A percentile compares a stretch with the other conserved stretches of the same genome.
These are phyloP conservation scores for Mongoloraphidia duomilia DNA, from an alignment of 2,888 invertebrate genomes.

Conservation along the genomic window DNA sequence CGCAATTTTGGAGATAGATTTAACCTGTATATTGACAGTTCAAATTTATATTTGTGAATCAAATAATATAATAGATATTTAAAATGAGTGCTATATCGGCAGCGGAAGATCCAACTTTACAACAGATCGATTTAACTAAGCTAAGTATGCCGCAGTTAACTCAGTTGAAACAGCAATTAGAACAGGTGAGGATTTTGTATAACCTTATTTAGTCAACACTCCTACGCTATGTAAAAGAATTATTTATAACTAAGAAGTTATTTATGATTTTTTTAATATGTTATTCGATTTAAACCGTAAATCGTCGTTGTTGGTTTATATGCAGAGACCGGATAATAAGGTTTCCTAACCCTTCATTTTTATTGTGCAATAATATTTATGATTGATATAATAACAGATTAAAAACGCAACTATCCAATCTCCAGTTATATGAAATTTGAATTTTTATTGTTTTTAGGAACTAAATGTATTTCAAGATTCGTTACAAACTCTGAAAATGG, in stretches of 20 bases:
- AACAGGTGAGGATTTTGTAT: constrained; percentile 44
- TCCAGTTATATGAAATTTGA: constrained; percentile 2
- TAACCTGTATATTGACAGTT: too few relatives aligned
- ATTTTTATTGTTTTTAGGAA: constrained; percentile 42
- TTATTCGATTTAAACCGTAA: too few relatives aligned
- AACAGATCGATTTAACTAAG: constrained; percentile 69
- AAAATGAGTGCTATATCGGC: constrained; percentile 46
- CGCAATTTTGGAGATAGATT: too few relatives aligned
- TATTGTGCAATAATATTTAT: too few relatives aligned
- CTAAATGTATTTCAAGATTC: constrained; percentile 81
- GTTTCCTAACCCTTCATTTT: too few relatives aligned
- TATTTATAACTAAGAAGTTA: not conserved
- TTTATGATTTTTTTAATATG: not conserved
- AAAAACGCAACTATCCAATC: constrained; percentile 5
- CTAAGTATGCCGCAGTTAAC: constrained; percentile 68
- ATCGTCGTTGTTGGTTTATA: too few relatives aligned
- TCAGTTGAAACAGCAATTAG: constrained; percentile 73
- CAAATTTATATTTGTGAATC: too few relatives aligned
- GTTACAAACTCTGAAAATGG: constrained; percentile 73
- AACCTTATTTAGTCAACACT: constrained; percentile 2
- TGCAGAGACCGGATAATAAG: too few relatives aligned
- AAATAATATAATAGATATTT: too few relatives aligned
- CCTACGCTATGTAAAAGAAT: constrained; percentile 1
- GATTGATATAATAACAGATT: too few relatives aligned
- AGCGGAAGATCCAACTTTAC: constrained; percentile 47